Evolutionary conservation across 2,113 vertebrate species (phyloP), one percentile per base, ranked within the genome.

Genomic region (Gopherus evgoodei): DNA sequence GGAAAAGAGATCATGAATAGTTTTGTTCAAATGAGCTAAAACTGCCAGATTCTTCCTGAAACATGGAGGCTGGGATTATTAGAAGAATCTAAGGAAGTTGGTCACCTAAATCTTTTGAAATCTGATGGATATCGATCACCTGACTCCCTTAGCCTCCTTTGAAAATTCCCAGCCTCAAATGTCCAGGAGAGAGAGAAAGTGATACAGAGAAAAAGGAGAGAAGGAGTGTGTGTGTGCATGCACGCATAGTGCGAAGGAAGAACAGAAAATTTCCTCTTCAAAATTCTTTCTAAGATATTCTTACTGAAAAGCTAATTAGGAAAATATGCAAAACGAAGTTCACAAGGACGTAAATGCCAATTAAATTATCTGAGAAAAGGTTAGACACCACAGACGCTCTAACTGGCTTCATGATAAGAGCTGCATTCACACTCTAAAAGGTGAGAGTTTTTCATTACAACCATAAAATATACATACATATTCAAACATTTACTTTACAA

Each of bases 231-330:
- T 3, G 27, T 31, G 11, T 1, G 50, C 50, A 5, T 13, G 50
- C 4, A 13, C 13, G 13, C 13, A 4, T 14, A 13, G 5, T 5
- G 10, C 27, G 3, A 2, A 12, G 57, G 27, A 27, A 12, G 6
- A 50, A 31, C 27, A 14, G 85, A 96, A 83, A 62, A 44, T 83
- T 79, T 8, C 13, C 94, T n/a, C 59, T 38, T 21, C 21, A 72
- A 38, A 21, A 72, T 38, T 72, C 31, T 35, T 35, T 29, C 65
- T 72, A 72, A 72, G 10, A 11, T 38, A 72, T 21, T 72, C 19
- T 72, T 38, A 21, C 65, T 93, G 86, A 72, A 95, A 96, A 54
- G n/a, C 29, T 83, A 16, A 95, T 92, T 91, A 91, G 91, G 91
- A 96, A 4, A 38, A 38, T 38, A 72, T 5, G 5, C 35, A 72